A percentile compares a stretch with the other conserved stretches of the same genome.
phyloP scores from a whole-genome alignment of 2,797 vertebrate species.

The Sarcoramphus papa region DNA sequence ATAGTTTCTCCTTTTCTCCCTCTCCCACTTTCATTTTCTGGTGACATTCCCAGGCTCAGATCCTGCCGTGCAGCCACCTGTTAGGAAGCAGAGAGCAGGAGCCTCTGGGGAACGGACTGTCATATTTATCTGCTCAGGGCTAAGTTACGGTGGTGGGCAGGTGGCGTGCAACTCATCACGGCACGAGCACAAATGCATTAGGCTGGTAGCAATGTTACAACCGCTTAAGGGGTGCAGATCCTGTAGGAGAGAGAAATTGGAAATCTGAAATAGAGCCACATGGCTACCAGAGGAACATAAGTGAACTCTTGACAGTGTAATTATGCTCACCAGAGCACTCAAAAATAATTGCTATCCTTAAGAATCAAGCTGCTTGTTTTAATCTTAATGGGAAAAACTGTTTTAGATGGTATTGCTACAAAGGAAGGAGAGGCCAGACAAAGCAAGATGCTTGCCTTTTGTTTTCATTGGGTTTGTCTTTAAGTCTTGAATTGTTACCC shows the following conservation, averaged over 20 bases:
- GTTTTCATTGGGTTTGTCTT: neutral
- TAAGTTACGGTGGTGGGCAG: neutral
- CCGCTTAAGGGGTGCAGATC: neutral
- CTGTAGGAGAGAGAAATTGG: neutral
- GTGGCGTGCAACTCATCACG: neutral
- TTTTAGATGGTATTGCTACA: neutral
- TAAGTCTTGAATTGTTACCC: neutral
- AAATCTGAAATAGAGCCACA: neutral
- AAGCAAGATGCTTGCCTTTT: neutral
- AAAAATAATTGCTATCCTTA: conserved; percentile 23
- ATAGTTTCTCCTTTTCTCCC: neutral
- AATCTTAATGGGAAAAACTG: neutral
- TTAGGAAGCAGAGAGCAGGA: neutral
- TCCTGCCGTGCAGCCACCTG: neutral
- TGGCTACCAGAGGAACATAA: neutral
- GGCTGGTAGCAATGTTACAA: neutral
- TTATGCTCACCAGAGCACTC: neutral
- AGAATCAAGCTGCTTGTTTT: conserved; percentile 34
- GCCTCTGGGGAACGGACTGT: neutral
- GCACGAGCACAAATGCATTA: neutral
- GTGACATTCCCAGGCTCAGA: neutral
- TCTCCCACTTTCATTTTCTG: neutral
- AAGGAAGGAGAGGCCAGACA: neutral
- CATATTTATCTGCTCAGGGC: neutral
- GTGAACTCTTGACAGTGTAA: conserved; percentile 2